phyloP scores from a whole-genome alignment of 1,140 invertebrate species.

The Magallana ariakensis region DNA sequence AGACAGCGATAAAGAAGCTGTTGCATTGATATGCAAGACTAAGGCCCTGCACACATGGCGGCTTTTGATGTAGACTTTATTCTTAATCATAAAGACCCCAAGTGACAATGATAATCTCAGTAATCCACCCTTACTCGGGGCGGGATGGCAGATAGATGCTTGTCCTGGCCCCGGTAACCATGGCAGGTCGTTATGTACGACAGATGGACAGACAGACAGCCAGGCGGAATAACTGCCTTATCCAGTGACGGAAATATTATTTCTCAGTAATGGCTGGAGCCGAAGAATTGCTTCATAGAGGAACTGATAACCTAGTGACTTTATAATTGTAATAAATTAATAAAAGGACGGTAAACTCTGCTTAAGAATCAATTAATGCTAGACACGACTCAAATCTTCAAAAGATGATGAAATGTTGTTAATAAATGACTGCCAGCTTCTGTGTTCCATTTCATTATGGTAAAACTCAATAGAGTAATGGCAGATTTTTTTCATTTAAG shows the following conservation, averaged over 20 bases:
- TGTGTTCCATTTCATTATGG: neutral
- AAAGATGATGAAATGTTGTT: neutral
- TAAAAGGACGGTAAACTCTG: neutral
- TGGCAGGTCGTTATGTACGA: neutral
- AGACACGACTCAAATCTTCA: slow-evolving; percentile 19
- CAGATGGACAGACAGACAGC: slow-evolving; percentile 26
- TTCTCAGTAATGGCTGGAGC: neutral
- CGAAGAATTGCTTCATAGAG: neutral
- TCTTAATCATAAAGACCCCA: neutral
- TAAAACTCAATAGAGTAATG: too few relatives aligned
- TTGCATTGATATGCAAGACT: too few relatives aligned
- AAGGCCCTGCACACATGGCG: too few relatives aligned
- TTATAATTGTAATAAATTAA: slow-evolving; percentile 39
- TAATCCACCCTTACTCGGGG: neutral
- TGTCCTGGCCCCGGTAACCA: neutral
- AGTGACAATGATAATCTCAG: neutral
- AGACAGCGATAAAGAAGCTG: too few relatives aligned
- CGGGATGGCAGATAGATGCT: neutral
- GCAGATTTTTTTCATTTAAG: too few relatives aligned
- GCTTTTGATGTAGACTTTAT: neutral
- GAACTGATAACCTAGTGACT: slow-evolving; percentile 15
- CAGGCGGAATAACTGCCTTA: slow-evolving; percentile 8
- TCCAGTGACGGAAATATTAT: slow-evolving; percentile 18
- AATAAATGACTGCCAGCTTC: neutral
- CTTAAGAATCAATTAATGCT: slow-evolving; percentile 37